These are phyloP conservation scores for Gadopsis bispinosus DNA, from an alignment of 2,797 vertebrate species.

Conservation along the genomic window DNA sequence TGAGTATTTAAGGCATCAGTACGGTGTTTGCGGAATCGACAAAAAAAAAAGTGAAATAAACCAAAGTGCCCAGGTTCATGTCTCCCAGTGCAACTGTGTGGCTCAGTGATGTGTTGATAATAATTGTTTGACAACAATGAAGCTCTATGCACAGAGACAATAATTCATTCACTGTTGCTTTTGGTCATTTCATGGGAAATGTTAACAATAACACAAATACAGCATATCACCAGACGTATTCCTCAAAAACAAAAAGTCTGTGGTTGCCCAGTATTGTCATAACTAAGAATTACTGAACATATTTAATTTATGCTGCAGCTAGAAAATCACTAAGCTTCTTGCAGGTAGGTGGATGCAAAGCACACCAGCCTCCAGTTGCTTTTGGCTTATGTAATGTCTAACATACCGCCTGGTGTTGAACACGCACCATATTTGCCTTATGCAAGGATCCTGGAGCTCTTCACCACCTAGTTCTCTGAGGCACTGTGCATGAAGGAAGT, in stretches of 20 bases:
- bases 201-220: background rate
- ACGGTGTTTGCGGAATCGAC: background rate
- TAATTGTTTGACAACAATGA: constrained; percentile 13
- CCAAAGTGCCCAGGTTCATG: background rate
- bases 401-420: constrained; percentile 18
- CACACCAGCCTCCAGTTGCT: constrained; percentile 30
- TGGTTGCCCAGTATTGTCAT: background rate
- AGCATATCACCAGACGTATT: background rate
- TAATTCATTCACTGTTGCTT: background rate
- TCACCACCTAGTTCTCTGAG: constrained; percentile 5
- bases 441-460: constrained; percentile 17
- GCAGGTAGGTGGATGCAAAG: constrained; percentile 33
- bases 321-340: constrained; percentile 23
- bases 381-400: constrained; percentile 35
- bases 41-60: background rate
- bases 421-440: constrained; percentile 19
- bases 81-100: background rate
- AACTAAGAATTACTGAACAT: constrained; percentile 19
- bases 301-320: constrained; percentile 29
- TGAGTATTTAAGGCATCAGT: background rate
- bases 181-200: constrained; percentile 2
- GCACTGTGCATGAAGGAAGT: background rate
- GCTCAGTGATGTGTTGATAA: constrained; percentile 13
- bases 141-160: background rate
- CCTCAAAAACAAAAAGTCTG: background rate